Evolutionary conservation across 2,113 vertebrate genomes (phyloP).

Genomic region (Tetraodon nigroviridis): DNA sequence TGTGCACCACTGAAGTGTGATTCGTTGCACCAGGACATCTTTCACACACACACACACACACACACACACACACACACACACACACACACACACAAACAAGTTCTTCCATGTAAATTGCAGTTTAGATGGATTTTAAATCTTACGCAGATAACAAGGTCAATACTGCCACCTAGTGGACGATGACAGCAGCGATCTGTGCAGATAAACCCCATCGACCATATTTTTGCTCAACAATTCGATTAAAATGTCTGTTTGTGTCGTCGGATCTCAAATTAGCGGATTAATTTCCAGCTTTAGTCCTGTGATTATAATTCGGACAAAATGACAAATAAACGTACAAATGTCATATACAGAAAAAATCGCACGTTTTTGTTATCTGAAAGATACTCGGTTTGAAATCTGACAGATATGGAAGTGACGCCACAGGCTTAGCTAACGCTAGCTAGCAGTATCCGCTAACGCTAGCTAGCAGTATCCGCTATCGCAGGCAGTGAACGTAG

Average conservation of each 20-base stretch:
- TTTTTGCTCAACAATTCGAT: no score
- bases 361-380: neutral
- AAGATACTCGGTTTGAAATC: neutral
- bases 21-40: conserved; percentile 7
- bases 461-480: neutral
- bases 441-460: neutral
- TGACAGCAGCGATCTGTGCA: conserved; percentile 13
- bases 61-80: no score
- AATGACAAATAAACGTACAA: no score
- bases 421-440: fast-evolving
- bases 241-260: no score
- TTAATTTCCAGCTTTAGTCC: no score
- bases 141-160: conserved; percentile 8
- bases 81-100: no score
- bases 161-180: conserved; percentile 51
- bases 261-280: no score
- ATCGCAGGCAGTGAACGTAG: neutral
- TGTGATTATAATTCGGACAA: no score
- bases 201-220: no score
- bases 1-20: conserved; percentile 5
- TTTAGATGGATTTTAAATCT: conserved; percentile 8
- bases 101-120: neutral
- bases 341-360: no score
- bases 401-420: conserved; percentile 6
- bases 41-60: no score